Base-by-base conservation (phyloP, 2,888 invertebrate genomes). In the Agrochola lota region DNA sequence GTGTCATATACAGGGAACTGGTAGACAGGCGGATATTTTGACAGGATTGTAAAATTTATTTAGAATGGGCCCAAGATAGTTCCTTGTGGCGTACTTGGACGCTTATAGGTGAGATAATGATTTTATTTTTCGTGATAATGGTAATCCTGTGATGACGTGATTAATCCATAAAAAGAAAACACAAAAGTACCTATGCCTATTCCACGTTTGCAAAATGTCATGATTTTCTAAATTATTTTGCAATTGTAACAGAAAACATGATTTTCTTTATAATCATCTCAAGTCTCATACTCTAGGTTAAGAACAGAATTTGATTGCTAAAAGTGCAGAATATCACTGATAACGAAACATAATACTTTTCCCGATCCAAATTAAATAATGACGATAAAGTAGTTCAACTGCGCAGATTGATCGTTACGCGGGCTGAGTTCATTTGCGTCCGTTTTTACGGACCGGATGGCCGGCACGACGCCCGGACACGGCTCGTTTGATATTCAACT, bases 401-500 rank as follows among this genome's bases (percentile, higher is more conserved):
- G 60, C n/a, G 17, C 63, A 73, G 59, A 75, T 78, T 40, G 72
- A 70, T 83, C 60, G 83, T 83, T 68, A 78, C 63, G 63, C 71
- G 43, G 75, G 70, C 62, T 60, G 67, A 73, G 79, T 78, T 75
- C 70, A 83, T 84, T 84, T 86, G 35, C 35, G 72, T 78, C 55
- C 63, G 43, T 83, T 83, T 75, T 74, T 71, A 35, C 83, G 9
- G 20, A 11, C 52, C 52, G 75, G 71, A 66, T 67, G 74, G 72
- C 63, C 66, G 72, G 62, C 43, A 60, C n/a, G 23, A 11, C 43
- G 30, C 70, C 78, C 66, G 75, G 84, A 76, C 73, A 76, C 64
- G 79, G 77, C 69, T 88, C 81, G 87, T 88, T 87, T 84, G 83
- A 83, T 83, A 88, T 87, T 87, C 87, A 87, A 49, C 78, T 78